These are phyloP conservation scores for Megalops cyprinoides DNA, from an alignment of 2,797 vertebrate genomes.

Conservation along the genomic window DNA sequence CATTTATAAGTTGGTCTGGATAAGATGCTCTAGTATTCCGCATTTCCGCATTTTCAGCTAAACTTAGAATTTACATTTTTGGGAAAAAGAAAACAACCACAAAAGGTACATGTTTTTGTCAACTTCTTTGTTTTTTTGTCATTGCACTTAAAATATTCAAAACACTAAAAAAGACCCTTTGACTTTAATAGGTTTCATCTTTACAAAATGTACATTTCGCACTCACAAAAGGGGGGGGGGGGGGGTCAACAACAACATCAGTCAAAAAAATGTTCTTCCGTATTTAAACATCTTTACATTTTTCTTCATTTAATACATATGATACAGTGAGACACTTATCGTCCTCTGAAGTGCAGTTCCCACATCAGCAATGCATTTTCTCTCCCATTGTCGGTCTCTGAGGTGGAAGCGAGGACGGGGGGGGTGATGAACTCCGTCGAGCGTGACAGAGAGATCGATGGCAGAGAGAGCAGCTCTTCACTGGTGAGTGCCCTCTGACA, in stretches of 20 bases:
- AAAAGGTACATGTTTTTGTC: slow-evolving; percentile 1
- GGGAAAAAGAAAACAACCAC: slow-evolving; percentile 3
- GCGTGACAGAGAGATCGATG: slow-evolving; percentile 12
- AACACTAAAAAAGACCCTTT: slow-evolving; percentile 3
- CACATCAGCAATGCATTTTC: neutral
- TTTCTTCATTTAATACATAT: neutral
- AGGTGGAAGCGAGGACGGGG: neutral
- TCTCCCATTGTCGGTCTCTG: neutral
- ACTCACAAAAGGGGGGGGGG: neutral
- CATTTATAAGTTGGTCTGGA: no score
- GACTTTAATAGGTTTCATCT: neutral
- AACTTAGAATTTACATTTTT: slow-evolving; percentile 11
- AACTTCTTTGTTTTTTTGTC: neutral
- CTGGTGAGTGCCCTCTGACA: neutral
- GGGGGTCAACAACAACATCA: neutral
- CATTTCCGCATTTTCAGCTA: no score
- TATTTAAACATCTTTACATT: neutral
- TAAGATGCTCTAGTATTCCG: no score
- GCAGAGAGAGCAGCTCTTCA: neutral
- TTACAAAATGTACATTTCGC: neutral
- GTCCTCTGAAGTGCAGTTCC: neutral
- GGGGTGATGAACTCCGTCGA: neutral
- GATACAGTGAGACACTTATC: neutral
- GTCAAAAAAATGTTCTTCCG: neutral
- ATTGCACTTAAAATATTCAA: neutral